Base-by-base conservation (phyloP, 2,113 vertebrate species). In the Cheilinus undulatus region DNA sequence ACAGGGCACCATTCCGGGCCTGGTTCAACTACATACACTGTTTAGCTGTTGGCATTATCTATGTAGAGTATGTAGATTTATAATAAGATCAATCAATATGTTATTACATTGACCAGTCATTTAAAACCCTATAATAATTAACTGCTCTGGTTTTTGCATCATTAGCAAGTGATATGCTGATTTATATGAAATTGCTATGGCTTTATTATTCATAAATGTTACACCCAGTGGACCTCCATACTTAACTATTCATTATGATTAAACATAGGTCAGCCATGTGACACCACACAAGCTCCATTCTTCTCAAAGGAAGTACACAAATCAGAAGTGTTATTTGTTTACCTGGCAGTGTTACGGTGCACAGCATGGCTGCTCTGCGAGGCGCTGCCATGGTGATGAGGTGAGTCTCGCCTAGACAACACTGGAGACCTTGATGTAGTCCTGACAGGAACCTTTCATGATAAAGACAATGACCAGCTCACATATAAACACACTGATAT, bases 381-480 rank as follows among this genome's bases (percentile, higher is more conserved):
- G 34, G 91, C 86, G 67, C 91, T 95, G 83, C 95, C 91, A 54
- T 95, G 97, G 84, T 95, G 94, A 17, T 96, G 94, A n/a, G 97
- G 96, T 76, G 96, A 97, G 78, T 98, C 96, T 77, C 95, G 95
- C 53, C 95, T 95, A 45, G 96, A 93, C 83, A 98, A 88, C 85
- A 98, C 97, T 3, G 97, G 97, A 0, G 97, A 99, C 61, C 97
- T 93, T 30, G 97, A 98, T 0, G 96, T 98, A 46, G 97, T 97
- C 93, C 97, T 97, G 87, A 97, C 95, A 7, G 97, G 96, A 89
- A 94, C 93, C 93, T 94, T 92, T 80, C 60, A 66, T 82, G 81
- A 88, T 78, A 87, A 78, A 92, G 69, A 92, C 82, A 92, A 54
- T 76, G 72, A 88, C 66, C 53, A 15, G 73, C 84, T 88, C 58